Percentiles rank a stretch among this genome's conserved stretches.
Conservation (phyloP, 2,888 invertebrate species). For the Cheilosia variabilis region DNA sequence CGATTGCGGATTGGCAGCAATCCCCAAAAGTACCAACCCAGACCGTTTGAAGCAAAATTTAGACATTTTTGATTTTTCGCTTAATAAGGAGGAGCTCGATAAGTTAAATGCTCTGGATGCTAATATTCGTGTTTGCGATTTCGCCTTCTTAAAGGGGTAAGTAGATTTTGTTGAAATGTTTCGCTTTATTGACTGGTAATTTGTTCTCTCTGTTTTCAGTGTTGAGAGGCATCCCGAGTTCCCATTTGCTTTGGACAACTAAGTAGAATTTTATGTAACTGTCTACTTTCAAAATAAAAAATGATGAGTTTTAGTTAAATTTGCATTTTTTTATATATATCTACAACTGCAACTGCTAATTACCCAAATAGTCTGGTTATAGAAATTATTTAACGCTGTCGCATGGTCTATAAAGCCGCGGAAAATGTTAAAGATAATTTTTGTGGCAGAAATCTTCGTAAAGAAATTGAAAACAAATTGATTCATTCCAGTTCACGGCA, state of each 20-base stretch:
- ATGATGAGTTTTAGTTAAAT: no score
- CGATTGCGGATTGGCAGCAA: constrained; percentile 89
- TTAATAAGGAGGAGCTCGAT: constrained; percentile 87
- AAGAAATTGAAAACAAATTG: no score
- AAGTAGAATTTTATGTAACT: background rate
- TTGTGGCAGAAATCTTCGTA: no score
- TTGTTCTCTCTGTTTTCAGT: constrained; percentile 77
- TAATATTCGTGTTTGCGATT: constrained; percentile 88
- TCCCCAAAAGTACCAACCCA: constrained; percentile 93
- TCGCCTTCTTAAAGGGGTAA: constrained; percentile 88
- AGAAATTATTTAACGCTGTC: no score
- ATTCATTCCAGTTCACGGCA: no score
- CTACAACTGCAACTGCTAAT: no score
- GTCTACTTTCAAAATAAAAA: no score
- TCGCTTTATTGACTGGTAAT: background rate
- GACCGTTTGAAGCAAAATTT: constrained; percentile 90
- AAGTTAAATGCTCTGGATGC: constrained; percentile 87
- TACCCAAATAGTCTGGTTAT: no score
- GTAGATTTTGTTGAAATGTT: constrained; percentile 42
- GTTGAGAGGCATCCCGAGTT: constrained; percentile 89
- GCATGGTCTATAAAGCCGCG: no score
- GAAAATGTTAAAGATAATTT: no score
- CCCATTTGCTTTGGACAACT: constrained; percentile 85
- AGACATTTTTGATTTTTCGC: constrained; percentile 89
- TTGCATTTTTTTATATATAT: no score